Evolutionary conservation across 2,888 invertebrate genomes (phyloP).

Genomic region (Mystacides longicornis): DNA sequence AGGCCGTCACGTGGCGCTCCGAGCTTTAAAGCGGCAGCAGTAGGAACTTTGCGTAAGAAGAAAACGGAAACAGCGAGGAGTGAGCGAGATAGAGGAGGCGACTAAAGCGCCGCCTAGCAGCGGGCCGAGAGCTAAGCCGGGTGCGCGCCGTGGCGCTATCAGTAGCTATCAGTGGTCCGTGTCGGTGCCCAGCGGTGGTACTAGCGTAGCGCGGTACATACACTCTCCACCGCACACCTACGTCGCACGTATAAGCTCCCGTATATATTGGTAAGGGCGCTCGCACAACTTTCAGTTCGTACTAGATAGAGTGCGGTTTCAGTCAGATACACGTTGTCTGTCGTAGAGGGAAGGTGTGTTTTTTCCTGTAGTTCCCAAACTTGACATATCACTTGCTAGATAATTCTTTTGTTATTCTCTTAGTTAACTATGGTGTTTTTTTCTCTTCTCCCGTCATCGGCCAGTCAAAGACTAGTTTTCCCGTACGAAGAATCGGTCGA

Average conservation of each 20-base stretch:
- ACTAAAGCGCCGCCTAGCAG: neutral
- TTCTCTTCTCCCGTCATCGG: slow-evolving; percentile 4
- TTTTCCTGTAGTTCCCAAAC: neutral
- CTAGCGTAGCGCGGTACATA: neutral
- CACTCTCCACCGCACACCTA: too few species aligned
- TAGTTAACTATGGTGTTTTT: neutral
- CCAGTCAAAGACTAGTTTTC: slow-evolving; percentile 1
- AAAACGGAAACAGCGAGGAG: neutral
- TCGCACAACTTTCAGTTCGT: neutral
- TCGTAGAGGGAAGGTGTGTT: neutral
- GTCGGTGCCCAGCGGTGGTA: neutral
- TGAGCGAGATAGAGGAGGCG: neutral
- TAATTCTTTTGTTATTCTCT: neutral
- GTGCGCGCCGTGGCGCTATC: slow-evolving; percentile 4
- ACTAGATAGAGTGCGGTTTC: neutral
- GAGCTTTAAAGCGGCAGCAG: neutral
- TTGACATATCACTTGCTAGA: neutral
- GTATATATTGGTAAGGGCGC: neutral
- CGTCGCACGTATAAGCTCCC: too few species aligned
- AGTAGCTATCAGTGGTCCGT: neutral
- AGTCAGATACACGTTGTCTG: slow-evolving; percentile 1
- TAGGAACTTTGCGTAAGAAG: neutral
- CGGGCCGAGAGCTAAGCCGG: neutral
- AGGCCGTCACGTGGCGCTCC: neutral
- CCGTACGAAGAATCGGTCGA: slow-evolving; percentile 10